Evolutionary conservation across 2,113 vertebrate species (phyloP).

Genomic region (Cyrtonyx montezumae): DNA sequence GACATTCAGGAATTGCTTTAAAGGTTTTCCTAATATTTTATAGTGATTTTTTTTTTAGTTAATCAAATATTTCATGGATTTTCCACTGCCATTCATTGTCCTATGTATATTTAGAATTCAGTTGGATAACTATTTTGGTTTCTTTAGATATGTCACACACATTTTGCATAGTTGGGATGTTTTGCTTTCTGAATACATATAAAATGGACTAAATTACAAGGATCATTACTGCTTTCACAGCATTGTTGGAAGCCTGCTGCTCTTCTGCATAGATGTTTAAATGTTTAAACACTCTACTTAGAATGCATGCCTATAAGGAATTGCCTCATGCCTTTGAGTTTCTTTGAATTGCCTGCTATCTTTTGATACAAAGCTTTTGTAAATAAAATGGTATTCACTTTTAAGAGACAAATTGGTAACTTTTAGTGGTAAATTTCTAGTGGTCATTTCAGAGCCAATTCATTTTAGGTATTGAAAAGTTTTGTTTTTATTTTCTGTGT

Average conservation of each 20-base stretch:
- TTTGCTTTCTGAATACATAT: neutral
- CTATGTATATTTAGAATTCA: neutral
- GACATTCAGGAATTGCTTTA: neutral
- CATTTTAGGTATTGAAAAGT: fast-evolving
- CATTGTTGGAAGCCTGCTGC: neutral
- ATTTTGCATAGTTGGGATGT: neutral
- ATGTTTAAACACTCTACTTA: neutral
- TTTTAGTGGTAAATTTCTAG: neutral
- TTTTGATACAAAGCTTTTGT: neutral
- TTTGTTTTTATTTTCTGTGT: neutral
- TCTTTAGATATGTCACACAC: neutral
- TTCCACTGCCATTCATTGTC: neutral
- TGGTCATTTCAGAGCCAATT: neutral
- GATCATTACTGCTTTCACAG: neutral
- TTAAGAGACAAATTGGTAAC: neutral
- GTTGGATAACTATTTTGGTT: neutral
- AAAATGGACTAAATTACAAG: neutral
- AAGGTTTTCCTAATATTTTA: neutral
- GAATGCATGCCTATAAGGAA: neutral
- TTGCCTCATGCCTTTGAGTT: neutral
- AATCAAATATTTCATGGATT: neutral
- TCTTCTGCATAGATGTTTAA: neutral
- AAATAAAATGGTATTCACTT: neutral
- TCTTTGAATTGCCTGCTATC: neutral
- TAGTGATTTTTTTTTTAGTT: neutral